phyloP scores from a whole-genome alignment of 2,888 invertebrate species.

The Seladonia tumulorum region DNA sequence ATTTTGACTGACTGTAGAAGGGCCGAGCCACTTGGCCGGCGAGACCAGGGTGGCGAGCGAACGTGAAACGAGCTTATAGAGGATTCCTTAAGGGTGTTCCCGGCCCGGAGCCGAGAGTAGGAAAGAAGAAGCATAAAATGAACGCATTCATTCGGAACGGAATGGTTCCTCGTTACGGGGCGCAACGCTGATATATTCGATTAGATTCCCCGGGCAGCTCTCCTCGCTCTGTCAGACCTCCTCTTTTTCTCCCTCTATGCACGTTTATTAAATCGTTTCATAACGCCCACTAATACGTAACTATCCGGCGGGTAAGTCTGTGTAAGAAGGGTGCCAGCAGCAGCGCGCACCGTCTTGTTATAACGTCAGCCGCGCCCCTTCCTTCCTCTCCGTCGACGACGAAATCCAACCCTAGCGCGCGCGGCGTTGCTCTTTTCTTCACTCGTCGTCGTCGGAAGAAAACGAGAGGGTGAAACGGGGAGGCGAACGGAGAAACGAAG shows the following conservation, averaged over 20 bases:
- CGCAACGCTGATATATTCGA: conserved; percentile 53
- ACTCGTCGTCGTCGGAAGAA: neutral
- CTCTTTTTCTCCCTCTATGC: conserved; percentile 17
- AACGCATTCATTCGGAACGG: conserved; percentile 48
- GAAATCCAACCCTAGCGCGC: conserved; percentile 14
- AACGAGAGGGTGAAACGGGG: neutral
- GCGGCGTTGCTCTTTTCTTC: conserved; percentile 15
- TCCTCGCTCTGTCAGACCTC: neutral
- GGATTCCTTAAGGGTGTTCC: conserved; percentile 38
- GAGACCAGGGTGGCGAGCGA: neutral
- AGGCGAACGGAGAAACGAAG: neutral
- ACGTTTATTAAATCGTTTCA: conserved; percentile 67
- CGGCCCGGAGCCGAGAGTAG: neutral
- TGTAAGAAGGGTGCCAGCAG: conserved; percentile 44
- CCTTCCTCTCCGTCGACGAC: conserved; percentile 7
- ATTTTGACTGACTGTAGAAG: neutral
- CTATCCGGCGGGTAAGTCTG: conserved; percentile 39
- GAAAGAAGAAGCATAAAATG: conserved; percentile 35
- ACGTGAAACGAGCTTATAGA: conserved; percentile 38
- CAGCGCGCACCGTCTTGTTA: conserved; percentile 53
- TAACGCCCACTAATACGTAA: conserved; percentile 60
- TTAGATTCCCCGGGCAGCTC: conserved; percentile 34
- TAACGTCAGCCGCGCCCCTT: conserved; percentile 30
- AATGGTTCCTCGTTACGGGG: conserved; percentile 50
- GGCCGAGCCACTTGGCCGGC: conserved; percentile 32